Evolutionary conservation across 2,113 vertebrate species (phyloP), one percentile per base, ranked within the genome.

Genomic region (Pterophyllum scalare): DNA sequence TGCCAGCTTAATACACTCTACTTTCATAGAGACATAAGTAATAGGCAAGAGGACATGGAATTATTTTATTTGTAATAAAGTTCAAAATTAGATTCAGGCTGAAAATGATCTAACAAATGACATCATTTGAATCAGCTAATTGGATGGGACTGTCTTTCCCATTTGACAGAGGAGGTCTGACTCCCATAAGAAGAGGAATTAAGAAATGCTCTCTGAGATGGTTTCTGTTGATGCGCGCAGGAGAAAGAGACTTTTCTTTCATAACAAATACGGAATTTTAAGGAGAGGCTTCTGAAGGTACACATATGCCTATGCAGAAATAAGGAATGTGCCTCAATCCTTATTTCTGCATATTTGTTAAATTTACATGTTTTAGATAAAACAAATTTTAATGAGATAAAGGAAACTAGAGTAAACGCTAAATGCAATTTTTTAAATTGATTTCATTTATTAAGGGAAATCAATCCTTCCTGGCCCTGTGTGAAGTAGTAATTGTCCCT

Each of bases 51-150:
- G 92, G 94, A 95, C 93, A 91, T 93, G 91, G 90, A 95, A 95
- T 95, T 93, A 95, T 95, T 96, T 94, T 95, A 95, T 94, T 76
- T 85, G 91, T 90, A 93, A 93, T 94, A 90, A 94, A 94, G 94
- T 95, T 95, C 94, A 93, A 95, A 95, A 96, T 95, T 95, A 95
- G 94, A 94, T 91, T 85, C 81, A 77, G 87, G 83, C 85, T 91
- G 89, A 94, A 92, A 93, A 93, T 92, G 86, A 86, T 91, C 81
- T 94, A 91, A 95, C 87, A 93, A 93, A 95, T 95, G 79, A 94
- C 88, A 87, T 88, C 56, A 88, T 92, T 87, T 90, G 82, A 94
- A 85, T 83, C 61, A 92, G 59, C 89, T 95, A 92, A 95, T 96
- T 95, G 94, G 91, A 92, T 26, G 83, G 85, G 87, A 84, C 86